Percentiles rank a stretch among this genome's conserved stretches.
Evolutionary conservation across 2,113 vertebrate genomes (phyloP).

Genomic region (Ifrita kowaldi): DNA sequence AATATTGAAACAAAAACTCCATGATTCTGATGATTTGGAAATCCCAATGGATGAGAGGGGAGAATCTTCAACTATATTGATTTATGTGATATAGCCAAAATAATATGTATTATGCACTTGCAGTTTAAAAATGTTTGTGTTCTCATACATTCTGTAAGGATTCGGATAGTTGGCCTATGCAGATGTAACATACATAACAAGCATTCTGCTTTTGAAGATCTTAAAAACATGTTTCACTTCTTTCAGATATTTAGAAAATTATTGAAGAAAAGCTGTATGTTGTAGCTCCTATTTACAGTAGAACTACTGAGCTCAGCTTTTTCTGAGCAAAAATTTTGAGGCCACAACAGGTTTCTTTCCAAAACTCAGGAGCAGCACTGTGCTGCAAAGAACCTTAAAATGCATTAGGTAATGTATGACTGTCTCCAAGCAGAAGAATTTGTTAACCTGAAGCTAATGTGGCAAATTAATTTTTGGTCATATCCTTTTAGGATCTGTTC

Average conservation of each 20-base stretch:
- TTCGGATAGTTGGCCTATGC: neutral
- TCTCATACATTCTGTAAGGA: neutral
- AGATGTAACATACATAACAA: neutral
- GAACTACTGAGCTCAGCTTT: neutral
- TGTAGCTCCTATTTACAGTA: neutral
- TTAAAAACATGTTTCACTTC: neutral
- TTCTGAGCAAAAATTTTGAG: neutral
- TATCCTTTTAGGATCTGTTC: slow-evolving; percentile 57
- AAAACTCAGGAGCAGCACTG: neutral
- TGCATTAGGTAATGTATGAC: slow-evolving; percentile 49
- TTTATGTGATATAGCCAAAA: neutral
- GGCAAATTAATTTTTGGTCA: slow-evolving; percentile 66
- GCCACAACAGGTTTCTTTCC: neutral
- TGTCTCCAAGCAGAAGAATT: slow-evolving; percentile 57
- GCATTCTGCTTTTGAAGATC: neutral
- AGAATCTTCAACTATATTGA: neutral
- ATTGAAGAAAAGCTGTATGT: neutral
- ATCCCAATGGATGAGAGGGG: neutral
- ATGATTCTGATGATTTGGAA: neutral
- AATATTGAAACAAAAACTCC: neutral
- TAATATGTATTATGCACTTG: neutral
- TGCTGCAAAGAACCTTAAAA: slow-evolving; percentile 30
- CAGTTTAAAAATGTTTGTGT: neutral
- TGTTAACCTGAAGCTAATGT: slow-evolving; percentile 65
- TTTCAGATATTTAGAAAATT: neutral